Conservation (phyloP, 2,888 invertebrate species). For the Automeris io region DNA sequence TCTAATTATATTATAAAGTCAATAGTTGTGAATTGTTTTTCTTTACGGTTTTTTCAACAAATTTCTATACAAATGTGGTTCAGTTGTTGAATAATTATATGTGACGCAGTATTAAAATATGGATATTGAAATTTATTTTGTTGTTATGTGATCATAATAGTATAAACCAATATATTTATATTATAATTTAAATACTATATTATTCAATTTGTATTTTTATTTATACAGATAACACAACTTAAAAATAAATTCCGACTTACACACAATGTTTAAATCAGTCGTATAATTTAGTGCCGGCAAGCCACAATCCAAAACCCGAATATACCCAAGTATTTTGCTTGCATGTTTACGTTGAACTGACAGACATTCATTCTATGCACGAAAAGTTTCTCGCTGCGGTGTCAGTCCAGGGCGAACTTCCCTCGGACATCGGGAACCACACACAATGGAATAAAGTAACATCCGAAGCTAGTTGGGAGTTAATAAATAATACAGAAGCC, state of each 20-base stretch:
- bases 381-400: constrained; percentile 66
- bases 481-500: constrained; percentile 73
- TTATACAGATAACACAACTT: too few relatives aligned
- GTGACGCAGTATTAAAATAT: too few relatives aligned
- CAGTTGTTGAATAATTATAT: too few relatives aligned
- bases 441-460: constrained; percentile 75
- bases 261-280: neutral
- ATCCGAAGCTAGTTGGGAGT: constrained; percentile 74
- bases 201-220: too few relatives aligned
- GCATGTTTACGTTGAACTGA: constrained; percentile 66
- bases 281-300: constrained; percentile 16
- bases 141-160: too few relatives aligned
- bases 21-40: too few relatives aligned
- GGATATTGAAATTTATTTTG: too few relatives aligned
- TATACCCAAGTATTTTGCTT: constrained; percentile 53
- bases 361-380: constrained; percentile 73
- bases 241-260: neutral
- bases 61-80: too few relatives aligned
- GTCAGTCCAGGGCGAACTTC: constrained; percentile 64
- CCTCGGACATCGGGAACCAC: constrained; percentile 67
- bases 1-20: too few relatives aligned
- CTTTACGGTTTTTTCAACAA: too few relatives aligned
- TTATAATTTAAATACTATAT: too few relatives aligned
- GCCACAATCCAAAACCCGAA: constrained; percentile 41
- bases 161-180: too few relatives aligned